Percentiles rank a stretch among this genome's conserved stretches.
Conservation (phyloP, 2,888 invertebrate species). For the Hedya salicella region DNA sequence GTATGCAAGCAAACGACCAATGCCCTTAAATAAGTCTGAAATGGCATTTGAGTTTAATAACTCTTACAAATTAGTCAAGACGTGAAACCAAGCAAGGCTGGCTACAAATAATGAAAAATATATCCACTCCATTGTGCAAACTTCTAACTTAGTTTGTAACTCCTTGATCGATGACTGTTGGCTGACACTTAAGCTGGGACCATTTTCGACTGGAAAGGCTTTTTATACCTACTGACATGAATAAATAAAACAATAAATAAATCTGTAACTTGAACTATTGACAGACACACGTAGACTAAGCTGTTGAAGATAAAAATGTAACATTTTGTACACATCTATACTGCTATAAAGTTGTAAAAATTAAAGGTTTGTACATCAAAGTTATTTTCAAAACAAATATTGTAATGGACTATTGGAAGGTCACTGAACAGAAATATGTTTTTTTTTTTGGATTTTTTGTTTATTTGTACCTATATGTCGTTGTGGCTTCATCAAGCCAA, state of each 20-base stretch:
- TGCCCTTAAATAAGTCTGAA: background rate
- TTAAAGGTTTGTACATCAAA: no score
- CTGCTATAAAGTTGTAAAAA: no score
- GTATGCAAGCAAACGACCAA: background rate
- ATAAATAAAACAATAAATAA: constrained; percentile 13
- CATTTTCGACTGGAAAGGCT: constrained; percentile 31
- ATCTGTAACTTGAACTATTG: no score
- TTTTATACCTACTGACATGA: constrained; percentile 26
- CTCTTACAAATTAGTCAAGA: constrained; percentile 13
- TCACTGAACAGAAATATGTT: no score
- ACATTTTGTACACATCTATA: no score
- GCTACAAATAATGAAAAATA: constrained; percentile 39
- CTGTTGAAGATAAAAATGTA: no score
- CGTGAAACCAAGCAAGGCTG: constrained; percentile 19
- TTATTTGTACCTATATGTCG: no score
- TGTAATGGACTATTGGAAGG: no score
- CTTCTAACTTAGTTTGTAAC: constrained; percentile 43
- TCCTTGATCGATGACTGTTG: constrained; percentile 43
- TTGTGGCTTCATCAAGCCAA: no score
- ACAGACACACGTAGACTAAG: no score
- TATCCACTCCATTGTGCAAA: constrained; percentile 43
- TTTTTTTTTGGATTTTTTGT: no score
- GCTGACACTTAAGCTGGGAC: constrained; percentile 35
- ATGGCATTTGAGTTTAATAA: background rate
- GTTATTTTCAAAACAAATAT: no score